These are phyloP conservation scores for Caenorhabditis panamensis DNA, from an alignment of 2,888 invertebrate species.

Conservation along the genomic window DNA sequence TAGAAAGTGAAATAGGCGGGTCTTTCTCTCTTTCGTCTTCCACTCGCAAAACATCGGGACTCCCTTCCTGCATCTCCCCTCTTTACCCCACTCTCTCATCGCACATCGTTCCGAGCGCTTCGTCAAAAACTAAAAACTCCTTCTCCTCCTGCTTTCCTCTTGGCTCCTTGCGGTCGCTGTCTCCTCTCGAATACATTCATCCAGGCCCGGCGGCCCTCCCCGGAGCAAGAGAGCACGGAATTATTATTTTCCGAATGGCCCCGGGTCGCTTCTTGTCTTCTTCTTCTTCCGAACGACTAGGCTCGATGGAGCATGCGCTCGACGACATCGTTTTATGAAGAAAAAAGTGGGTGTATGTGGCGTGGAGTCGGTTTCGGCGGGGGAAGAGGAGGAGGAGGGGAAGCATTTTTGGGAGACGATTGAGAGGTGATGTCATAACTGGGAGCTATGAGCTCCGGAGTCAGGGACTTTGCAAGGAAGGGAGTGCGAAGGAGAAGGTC, in stretches of 20 bases:
- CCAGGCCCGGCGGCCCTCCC: too few species aligned
- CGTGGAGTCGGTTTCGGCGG: too few species aligned
- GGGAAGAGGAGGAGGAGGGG: too few species aligned
- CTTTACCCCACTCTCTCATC: neutral
- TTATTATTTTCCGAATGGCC: conserved; percentile 52
- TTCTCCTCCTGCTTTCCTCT: conserved; percentile 8
- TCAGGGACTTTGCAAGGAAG: too few species aligned
- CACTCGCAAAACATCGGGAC: conserved; percentile 20
- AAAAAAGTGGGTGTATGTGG: neutral
- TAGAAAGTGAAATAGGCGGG: neutral
- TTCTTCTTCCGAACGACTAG: neutral
- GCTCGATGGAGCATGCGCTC: too few species aligned
- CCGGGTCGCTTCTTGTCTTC: too few species aligned
- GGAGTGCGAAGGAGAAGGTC: too few species aligned
- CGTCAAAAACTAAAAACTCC: conserved; percentile 45
- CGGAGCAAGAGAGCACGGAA: conserved; percentile 10
- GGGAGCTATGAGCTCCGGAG: too few species aligned
- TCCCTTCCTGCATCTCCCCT: neutral
- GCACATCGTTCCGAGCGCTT: conserved; percentile 6
- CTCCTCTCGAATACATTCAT: conserved; percentile 20
- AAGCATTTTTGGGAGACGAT: too few species aligned
- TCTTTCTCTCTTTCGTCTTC: neutral
- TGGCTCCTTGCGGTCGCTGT: neutral
- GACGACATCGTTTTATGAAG: conserved; percentile 5
- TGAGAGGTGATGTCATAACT: too few species aligned